Evolutionary conservation across 1,140 invertebrate species (phyloP).

Genomic region (Subanguina moxae): DNA sequence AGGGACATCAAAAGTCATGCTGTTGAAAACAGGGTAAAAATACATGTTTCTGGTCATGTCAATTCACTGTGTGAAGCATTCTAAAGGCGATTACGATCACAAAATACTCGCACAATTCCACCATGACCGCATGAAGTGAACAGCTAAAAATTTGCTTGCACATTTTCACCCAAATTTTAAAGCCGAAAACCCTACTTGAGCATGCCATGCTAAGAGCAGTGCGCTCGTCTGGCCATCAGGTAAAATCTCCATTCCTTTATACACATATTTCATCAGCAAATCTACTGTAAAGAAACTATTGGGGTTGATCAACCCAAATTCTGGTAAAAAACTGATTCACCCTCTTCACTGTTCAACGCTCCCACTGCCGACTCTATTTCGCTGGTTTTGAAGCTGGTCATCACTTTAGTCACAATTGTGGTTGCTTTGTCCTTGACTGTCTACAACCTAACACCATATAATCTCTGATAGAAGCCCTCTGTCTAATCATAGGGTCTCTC

Average conservation of each 20-base stretch:
- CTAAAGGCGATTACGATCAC: conserved; percentile 30
- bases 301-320: not conserved
- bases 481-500: too few relatives aligned
- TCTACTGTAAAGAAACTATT: conserved; percentile 5
- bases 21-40: too few relatives aligned
- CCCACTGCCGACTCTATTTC: conserved; percentile 28
- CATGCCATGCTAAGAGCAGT: conserved; percentile 31
- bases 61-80: not conserved
- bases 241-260: conserved; percentile 40
- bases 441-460: too few relatives aligned
- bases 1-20: too few relatives aligned
- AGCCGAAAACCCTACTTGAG: conserved; percentile 13
- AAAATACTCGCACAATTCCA: conserved; percentile 34
- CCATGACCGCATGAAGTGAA: conserved; percentile 34
- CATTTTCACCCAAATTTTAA: not conserved
- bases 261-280: conserved; percentile 37
- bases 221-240: conserved; percentile 35
- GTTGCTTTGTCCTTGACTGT: conserved; percentile 24
- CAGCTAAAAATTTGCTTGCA: not conserved
- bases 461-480: too few relatives aligned
- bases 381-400: conserved; percentile 34
- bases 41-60: too few relatives aligned
- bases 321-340: not conserved
- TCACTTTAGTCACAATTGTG: conserved; percentile 21
- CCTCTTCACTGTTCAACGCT: conserved; percentile 17